These are phyloP conservation scores for Lamellibrachia columna DNA, from an alignment of 2,888 invertebrate genomes.

Conservation along the genomic window DNA sequence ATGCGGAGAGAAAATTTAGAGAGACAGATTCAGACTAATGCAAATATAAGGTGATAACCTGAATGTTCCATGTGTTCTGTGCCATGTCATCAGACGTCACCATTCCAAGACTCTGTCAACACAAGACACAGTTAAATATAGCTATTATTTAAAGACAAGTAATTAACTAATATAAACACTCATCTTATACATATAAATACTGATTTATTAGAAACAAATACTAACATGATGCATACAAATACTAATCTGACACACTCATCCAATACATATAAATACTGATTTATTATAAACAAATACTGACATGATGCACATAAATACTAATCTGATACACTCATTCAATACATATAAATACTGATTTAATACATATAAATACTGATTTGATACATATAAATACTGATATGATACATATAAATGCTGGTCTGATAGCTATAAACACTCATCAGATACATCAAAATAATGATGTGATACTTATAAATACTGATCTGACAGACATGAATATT, in stretches of 20 bases:
- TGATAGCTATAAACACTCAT: not conserved
- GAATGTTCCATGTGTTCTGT: not conserved
- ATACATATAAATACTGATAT: not conserved
- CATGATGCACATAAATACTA: too few species aligned
- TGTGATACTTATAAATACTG: too few species aligned
- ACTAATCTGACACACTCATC: not conserved
- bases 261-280: not conserved
- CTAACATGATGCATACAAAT: not conserved
- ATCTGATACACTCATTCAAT: too few species aligned
- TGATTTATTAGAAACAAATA: too few species aligned
- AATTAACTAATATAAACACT: too few species aligned
- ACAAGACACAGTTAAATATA: not conserved
- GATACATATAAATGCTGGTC: not conserved
- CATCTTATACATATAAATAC: too few species aligned
- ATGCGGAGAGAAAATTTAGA: too few species aligned
- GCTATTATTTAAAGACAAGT: too few species aligned
- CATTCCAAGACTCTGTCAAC: not conserved
- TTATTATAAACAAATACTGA: not conserved
- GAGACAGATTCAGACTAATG: not conserved
- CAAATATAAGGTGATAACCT: not conserved
- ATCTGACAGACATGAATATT: too few species aligned
- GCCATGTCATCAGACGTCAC: not conserved
- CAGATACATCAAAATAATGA: not conserved
- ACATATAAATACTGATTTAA: too few species aligned
- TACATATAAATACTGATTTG: too few species aligned